These are phyloP conservation scores for Drosophila bocqueti DNA, from an alignment of 1,140 invertebrate genomes.

Conservation along the genomic window DNA sequence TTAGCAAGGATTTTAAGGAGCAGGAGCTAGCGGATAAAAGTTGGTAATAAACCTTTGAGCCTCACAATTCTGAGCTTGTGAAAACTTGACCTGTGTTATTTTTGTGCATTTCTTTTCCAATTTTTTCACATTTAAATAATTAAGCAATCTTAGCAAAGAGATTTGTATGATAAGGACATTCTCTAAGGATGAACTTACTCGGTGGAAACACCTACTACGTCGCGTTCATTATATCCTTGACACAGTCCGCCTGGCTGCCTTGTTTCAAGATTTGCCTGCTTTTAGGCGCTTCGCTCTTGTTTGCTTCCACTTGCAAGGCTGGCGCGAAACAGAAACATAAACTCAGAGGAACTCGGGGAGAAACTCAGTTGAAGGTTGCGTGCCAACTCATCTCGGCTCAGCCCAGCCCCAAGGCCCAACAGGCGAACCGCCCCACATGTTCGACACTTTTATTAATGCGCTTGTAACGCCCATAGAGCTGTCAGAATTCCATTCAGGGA, in stretches of 20 bases:
- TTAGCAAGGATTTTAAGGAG: slow-evolving; percentile 9
- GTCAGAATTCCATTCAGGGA: slow-evolving; percentile 78
- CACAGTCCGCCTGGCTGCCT: slow-evolving; percentile 53
- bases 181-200: neutral
- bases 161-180: neutral
- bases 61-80: neutral
- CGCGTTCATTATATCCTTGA: slow-evolving; percentile 58
- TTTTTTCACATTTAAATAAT: neutral
- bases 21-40: too few species aligned
- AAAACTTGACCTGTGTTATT: neutral
- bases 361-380: slow-evolving; percentile 60
- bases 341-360: slow-evolving; percentile 16
- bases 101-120: too few species aligned
- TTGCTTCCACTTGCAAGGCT: slow-evolving; percentile 59
- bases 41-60: too few species aligned
- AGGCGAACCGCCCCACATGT: slow-evolving; percentile 36
- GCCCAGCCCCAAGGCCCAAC: neutral
- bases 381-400: slow-evolving; percentile 47
- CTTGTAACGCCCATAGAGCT: slow-evolving; percentile 71
- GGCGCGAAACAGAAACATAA: slow-evolving; percentile 39
- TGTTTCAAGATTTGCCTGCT: slow-evolving; percentile 57
- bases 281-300: slow-evolving; percentile 58
- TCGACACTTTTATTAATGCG: slow-evolving; percentile 82
- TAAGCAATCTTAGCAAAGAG: neutral
- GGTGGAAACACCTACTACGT: neutral